Evolutionary conservation across 2,113 vertebrate species (phyloP).

Genomic region (Struthidea cinerea): DNA sequence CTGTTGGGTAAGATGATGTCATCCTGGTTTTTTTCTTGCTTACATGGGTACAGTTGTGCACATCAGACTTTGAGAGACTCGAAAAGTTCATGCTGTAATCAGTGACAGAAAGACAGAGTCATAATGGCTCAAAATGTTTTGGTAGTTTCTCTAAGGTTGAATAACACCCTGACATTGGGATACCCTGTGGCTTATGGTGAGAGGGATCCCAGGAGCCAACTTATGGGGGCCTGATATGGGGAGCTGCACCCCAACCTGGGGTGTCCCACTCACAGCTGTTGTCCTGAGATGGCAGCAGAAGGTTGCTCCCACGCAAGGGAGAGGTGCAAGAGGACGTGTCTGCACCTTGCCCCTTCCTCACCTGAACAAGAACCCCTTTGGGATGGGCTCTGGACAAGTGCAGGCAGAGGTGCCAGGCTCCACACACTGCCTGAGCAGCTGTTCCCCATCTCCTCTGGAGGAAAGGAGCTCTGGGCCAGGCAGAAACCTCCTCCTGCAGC

Average conservation of each 20-base stretch:
- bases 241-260: not conserved
- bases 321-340: not conserved
- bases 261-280: not conserved
- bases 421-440: fast-evolving
- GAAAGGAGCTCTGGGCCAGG: not conserved
- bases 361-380: not conserved
- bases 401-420: not conserved
- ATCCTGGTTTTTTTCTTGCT: not conserved
- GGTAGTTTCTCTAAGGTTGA: not conserved
- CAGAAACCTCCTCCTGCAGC: not conserved
- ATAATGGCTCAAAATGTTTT: not conserved
- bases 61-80: not conserved
- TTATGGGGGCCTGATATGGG: not conserved
- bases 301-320: not conserved
- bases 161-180: not conserved
- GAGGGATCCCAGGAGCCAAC: not conserved
- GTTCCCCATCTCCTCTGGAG: not conserved
- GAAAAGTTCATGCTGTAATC: not conserved
- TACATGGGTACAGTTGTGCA: not conserved
- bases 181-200: not conserved
- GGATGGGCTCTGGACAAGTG: not conserved
- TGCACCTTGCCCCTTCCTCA: not conserved
- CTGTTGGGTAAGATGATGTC: not conserved
- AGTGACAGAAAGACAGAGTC: not conserved
- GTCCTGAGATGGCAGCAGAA: not conserved